A percentile compares a stretch with the other conserved stretches of the same genome.
These are phyloP conservation scores for Melanotaenia parkinsoni DNA, from an alignment of 2,797 vertebrate genomes.

Conservation along the genomic window DNA sequence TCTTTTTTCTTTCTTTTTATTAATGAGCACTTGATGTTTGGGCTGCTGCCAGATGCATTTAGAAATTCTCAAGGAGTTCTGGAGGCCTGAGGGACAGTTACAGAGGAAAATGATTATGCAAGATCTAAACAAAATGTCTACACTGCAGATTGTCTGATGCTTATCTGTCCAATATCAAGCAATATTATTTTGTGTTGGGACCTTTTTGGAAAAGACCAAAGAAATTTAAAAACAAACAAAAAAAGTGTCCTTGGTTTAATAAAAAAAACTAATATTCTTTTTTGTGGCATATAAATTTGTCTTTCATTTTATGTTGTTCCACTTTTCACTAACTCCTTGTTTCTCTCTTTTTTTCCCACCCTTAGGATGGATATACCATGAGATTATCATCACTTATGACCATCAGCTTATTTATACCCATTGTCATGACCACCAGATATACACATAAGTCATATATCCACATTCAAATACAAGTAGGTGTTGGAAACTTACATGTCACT, in stretches of 20 bases:
- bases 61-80: conserved; percentile 90
- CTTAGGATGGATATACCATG: conserved; percentile 42
- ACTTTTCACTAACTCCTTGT: conserved; percentile 42
- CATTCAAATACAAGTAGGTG: conserved; percentile 8
- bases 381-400: conserved; percentile 62
- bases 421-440: conserved; percentile 22
- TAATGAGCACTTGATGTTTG: conserved; percentile 95
- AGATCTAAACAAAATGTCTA: conserved; percentile 81
- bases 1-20: conserved; percentile 75
- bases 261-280: conserved; percentile 27
- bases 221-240: conserved; percentile 45
- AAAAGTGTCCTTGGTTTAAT: conserved; percentile 19
- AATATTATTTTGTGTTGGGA: conserved; percentile 40
- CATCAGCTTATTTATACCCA: conserved; percentile 28
- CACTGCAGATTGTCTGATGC: conserved; percentile 22
- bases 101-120: conserved; percentile 86
- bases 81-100: conserved; percentile 86
- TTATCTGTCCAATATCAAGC: conserved; percentile 32
- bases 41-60: conserved; percentile 91
- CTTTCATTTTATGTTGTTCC: conserved; percentile 46
- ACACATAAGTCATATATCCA: conserved; percentile 18
- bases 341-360: conserved; percentile 53
- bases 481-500: conserved; percentile 23
- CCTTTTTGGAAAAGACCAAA: conserved; percentile 16
- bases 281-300: conserved; percentile 21